A percentile compares a stretch with the other conserved stretches of the same genome.
These are phyloP conservation scores for Drosophila kohkoa DNA, from an alignment of 1,140 invertebrate genomes.

Conservation along the genomic window DNA sequence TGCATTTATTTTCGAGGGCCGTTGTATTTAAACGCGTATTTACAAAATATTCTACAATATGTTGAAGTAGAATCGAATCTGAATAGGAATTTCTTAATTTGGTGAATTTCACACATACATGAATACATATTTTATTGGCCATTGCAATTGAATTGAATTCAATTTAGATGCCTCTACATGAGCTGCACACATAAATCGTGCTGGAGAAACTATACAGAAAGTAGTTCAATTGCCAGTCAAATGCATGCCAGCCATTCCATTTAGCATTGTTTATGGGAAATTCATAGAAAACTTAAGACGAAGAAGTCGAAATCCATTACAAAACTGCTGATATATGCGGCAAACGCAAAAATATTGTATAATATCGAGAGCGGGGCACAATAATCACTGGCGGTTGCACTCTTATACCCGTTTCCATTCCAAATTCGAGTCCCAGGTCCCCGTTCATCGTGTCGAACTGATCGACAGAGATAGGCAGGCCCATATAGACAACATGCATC, in stretches of 20 bases:
- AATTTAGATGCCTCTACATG: constrained; percentile 48
- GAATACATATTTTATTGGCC: constrained; percentile 33
- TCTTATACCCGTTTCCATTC: constrained; percentile 25
- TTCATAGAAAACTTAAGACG: constrained; percentile 75
- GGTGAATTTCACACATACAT: constrained; percentile 4
- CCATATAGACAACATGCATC: constrained; percentile 47
- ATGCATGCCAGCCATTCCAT: constrained; percentile 59
- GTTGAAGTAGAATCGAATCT: not conserved
- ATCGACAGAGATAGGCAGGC: constrained; percentile 73
- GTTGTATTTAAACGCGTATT: no score
- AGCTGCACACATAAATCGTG: constrained; percentile 60
- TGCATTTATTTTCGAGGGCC: no score
- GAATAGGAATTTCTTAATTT: not conserved
- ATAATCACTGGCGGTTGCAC: constrained; percentile 49
- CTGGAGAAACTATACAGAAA: constrained; percentile 42
- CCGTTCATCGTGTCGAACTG: constrained; percentile 57
- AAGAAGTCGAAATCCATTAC: constrained; percentile 73
- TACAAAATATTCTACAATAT: not conserved
- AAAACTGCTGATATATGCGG: constrained; percentile 41
- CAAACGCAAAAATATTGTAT: constrained; percentile 75
- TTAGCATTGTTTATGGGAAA: constrained; percentile 76
- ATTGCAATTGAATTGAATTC: constrained; percentile 42
- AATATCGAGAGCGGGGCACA: constrained; percentile 50
- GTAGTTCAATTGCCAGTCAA: constrained; percentile 74
- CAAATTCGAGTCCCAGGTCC: constrained; percentile 31